Conservation (phyloP, 2,113 vertebrate species). For the Propithecus coquereli region DNA sequence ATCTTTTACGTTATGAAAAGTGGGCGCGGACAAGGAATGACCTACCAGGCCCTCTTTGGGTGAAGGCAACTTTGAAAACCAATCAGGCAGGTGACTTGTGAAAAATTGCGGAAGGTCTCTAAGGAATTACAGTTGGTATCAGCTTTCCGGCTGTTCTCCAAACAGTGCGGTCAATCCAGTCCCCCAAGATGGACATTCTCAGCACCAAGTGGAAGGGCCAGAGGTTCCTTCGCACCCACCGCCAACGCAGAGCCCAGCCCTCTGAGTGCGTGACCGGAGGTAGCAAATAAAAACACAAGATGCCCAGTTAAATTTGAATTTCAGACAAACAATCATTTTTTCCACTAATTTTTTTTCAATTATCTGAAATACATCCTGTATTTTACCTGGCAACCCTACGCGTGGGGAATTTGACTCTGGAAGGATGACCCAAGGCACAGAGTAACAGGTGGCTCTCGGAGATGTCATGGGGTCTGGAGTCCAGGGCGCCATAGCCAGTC, state of each 20-base stretch:
- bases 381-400: background rate
- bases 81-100: background rate
- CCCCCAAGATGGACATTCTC: background rate
- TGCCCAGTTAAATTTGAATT: background rate
- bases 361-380: background rate
- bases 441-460: background rate
- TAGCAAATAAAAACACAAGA: background rate
- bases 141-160: background rate
- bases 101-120: background rate
- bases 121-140: background rate
- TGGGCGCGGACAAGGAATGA: background rate
- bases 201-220: background rate
- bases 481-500: no score
- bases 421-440: background rate
- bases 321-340: background rate
- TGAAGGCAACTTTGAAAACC: background rate
- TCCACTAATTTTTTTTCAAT: background rate
- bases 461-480: no score
- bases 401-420: background rate
- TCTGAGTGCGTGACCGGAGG: background rate
- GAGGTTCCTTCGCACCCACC: background rate
- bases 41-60: background rate
- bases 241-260: background rate
- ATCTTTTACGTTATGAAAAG: background rate
- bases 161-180: background rate